Percentiles rank a stretch among this genome's conserved stretches.
Evolutionary conservation across 2,888 invertebrate genomes (phyloP).

Genomic region (Tridacna crocea): DNA sequence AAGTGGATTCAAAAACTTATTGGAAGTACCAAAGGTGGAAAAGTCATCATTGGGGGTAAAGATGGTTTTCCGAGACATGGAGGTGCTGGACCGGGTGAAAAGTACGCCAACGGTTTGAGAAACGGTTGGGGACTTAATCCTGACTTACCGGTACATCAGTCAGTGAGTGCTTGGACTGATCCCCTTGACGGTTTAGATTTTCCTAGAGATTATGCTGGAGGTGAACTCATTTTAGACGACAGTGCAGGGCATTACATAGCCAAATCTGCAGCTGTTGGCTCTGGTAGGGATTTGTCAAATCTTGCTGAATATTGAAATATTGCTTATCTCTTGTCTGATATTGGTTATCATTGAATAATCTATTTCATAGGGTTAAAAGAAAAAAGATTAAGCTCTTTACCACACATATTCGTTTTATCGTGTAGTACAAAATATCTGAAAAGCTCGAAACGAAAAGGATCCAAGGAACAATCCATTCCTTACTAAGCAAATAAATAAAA

Average conservation of each 20-base stretch:
- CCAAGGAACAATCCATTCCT: too few species aligned
- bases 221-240: conserved; percentile 33
- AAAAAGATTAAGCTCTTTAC: too few species aligned
- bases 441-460: too few species aligned
- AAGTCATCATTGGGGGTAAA: conserved; percentile 30
- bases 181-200: conserved; percentile 31
- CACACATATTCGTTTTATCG: too few species aligned
- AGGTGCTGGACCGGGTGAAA: conserved; percentile 27
- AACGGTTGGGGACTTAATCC: conserved; percentile 47
- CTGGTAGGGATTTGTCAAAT: conserved; percentile 4
- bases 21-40: conserved; percentile 39
- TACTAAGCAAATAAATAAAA: too few species aligned
- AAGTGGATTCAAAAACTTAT: conserved; percentile 22
- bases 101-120: conserved; percentile 32
- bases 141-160: conserved; percentile 9
- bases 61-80: conserved; percentile 43
- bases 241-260: conserved; percentile 7
- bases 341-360: too few species aligned
- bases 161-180: conserved; percentile 38
- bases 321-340: too few species aligned
- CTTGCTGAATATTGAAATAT: background rate
- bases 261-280: background rate
- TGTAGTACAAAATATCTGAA: too few species aligned
- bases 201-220: conserved; percentile 28
- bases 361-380: too few species aligned